Evolutionary conservation across 2,888 invertebrate species (phyloP).

Genomic region (Plebejus anna): DNA sequence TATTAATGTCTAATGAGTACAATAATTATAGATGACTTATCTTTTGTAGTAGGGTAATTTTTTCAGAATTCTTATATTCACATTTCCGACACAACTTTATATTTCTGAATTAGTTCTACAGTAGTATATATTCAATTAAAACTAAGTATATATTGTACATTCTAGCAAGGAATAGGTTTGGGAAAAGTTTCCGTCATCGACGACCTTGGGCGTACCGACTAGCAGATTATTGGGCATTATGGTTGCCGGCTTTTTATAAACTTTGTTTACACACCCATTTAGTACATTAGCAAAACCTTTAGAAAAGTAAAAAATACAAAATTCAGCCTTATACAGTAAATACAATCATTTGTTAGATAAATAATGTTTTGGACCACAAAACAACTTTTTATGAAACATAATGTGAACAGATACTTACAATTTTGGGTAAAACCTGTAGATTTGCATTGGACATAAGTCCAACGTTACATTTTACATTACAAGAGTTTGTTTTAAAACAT

Average conservation of each 20-base stretch:
- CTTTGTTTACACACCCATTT: constrained; percentile 21
- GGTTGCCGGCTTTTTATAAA: constrained; percentile 27
- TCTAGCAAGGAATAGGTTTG: constrained; percentile 15
- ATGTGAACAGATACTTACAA: constrained; percentile 52
- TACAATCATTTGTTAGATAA: not conserved
- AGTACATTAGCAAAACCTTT: not conserved
- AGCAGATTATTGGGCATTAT: constrained; percentile 22
- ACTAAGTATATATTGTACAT: not conserved
- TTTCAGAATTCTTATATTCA: not conserved
- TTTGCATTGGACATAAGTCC: constrained; percentile 51
- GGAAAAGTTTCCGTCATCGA: constrained; percentile 34
- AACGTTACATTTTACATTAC: constrained; percentile 67
- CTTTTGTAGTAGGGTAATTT: not conserved
- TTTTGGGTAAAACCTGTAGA: constrained; percentile 54
- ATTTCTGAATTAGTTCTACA: not conserved
- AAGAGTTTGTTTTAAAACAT: constrained; percentile 57
- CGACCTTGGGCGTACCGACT: constrained; percentile 44
- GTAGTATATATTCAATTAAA: not conserved
- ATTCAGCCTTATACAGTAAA: not conserved
- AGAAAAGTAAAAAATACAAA: not conserved
- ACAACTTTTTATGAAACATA: not conserved
- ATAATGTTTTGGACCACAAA: not conserved
- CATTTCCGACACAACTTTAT: not conserved
- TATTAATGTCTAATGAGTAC: too few species aligned
- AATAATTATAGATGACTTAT: not conserved